phyloP scores from a whole-genome alignment of 2,113 vertebrate species.

The Bubalus kerabau region DNA sequence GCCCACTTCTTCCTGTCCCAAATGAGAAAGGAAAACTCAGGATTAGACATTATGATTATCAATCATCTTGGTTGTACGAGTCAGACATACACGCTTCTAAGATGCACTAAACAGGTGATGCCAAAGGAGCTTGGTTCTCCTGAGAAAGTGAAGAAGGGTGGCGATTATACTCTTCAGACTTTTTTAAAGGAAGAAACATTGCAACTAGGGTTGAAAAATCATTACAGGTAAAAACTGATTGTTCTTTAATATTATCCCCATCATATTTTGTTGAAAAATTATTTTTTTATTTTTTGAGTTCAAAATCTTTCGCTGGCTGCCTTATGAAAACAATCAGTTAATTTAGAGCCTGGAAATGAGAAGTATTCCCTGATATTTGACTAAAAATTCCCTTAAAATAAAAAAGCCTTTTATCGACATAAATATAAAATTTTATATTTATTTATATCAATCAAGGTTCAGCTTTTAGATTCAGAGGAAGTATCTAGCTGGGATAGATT shows the following conservation, averaged over 20 bases:
- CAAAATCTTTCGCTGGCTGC: neutral
- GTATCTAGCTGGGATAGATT: neutral
- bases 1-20: neutral
- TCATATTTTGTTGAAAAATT: neutral
- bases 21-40: neutral
- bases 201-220: neutral
- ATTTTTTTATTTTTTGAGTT: neutral
- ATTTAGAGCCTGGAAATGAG: neutral
- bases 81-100: neutral
- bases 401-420: neutral
- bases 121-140: neutral
- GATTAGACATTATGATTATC: neutral
- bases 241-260: neutral
- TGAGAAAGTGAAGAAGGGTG: neutral
- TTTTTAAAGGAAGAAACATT: neutral
- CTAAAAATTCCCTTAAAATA: neutral
- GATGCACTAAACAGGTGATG: neutral
- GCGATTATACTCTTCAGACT: neutral
- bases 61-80: neutral
- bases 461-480: conserved; percentile 4
- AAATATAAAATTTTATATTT: neutral
- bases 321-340: conserved; percentile 18
- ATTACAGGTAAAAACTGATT: neutral
- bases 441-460: neutral
- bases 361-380: neutral